These are phyloP conservation scores for Psammodynastes pulverulentus DNA, from an alignment of 2,113 vertebrate genomes.

Conservation along the genomic window DNA sequence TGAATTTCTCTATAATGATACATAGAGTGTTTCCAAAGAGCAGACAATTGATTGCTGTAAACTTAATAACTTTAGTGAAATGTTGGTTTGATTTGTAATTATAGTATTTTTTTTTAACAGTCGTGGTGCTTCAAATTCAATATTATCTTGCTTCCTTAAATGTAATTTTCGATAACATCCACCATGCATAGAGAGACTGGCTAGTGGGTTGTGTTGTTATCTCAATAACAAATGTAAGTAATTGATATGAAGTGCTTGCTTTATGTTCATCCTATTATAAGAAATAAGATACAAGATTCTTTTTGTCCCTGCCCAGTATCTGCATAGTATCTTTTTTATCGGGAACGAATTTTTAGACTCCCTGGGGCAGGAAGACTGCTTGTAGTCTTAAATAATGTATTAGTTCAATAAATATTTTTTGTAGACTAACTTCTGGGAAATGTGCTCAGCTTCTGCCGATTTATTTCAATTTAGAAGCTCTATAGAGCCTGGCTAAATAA, in stretches of 20 bases:
- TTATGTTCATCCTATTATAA: constrained; percentile 24
- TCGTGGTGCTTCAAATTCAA: neutral
- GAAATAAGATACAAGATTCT: constrained; percentile 1
- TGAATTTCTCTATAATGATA: neutral
- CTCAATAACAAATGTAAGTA: constrained; percentile 4
- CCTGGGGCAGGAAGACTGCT: constrained; percentile 9
- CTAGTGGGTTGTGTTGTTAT: neutral
- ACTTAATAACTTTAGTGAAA: neutral
- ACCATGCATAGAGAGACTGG: neutral
- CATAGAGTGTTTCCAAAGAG: neutral
- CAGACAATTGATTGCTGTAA: neutral
- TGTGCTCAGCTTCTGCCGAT: neutral
- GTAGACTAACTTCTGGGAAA: constrained; percentile 41
- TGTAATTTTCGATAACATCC: neutral
- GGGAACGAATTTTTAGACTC: neutral
- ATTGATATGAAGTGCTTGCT: neutral
- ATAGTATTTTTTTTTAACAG: neutral
- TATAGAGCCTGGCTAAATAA: constrained; percentile 11
- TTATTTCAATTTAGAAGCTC: constrained; percentile 40
- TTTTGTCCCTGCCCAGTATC: neutral
- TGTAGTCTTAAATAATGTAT: constrained; percentile 15
- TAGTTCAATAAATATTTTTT: constrained; percentile 22
- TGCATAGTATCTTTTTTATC: neutral
- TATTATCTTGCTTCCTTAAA: neutral
- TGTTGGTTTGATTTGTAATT: neutral